Conservation (phyloP, 2,113 vertebrate species). For the Lucifuga dentata region DNA sequence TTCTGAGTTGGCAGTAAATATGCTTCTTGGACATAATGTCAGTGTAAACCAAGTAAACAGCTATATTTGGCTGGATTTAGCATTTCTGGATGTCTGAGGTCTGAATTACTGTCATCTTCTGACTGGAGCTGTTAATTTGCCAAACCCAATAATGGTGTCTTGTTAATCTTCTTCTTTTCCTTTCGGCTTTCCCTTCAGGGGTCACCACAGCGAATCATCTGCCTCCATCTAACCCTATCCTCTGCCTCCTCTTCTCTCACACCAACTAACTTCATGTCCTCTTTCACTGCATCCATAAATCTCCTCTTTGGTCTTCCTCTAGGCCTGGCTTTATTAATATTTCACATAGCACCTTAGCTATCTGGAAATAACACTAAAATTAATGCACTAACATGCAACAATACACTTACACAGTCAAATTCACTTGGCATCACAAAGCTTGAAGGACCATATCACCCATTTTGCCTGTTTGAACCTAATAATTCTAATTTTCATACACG, state of each 20-base stretch:
- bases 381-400: conserved; percentile 10
- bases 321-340: conserved; percentile 33
- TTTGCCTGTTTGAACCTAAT: too few species aligned
- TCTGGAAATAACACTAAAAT: conserved; percentile 16
- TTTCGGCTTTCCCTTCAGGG: too few species aligned
- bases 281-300: too few species aligned
- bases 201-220: too few species aligned
- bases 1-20: conserved; percentile 18
- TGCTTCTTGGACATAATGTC: conserved; percentile 45
- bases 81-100: conserved; percentile 68
- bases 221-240: too few species aligned
- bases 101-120: conserved; percentile 46
- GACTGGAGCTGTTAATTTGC: conserved; percentile 61
- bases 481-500: too few species aligned
- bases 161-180: too few species aligned
- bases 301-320: too few species aligned
- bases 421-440: neutral
- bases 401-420: neutral
- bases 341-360: neutral
- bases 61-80: conserved; percentile 46
- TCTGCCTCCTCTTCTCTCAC: too few species aligned
- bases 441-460: too few species aligned
- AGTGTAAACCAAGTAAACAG: conserved; percentile 55
- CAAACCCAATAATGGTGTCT: neutral
- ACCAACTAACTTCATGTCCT: too few species aligned